Percentiles rank a stretch among this genome's conserved stretches.
Evolutionary conservation across 2,797 vertebrate genomes (phyloP).

Genomic region (Dryobates pubescens): DNA sequence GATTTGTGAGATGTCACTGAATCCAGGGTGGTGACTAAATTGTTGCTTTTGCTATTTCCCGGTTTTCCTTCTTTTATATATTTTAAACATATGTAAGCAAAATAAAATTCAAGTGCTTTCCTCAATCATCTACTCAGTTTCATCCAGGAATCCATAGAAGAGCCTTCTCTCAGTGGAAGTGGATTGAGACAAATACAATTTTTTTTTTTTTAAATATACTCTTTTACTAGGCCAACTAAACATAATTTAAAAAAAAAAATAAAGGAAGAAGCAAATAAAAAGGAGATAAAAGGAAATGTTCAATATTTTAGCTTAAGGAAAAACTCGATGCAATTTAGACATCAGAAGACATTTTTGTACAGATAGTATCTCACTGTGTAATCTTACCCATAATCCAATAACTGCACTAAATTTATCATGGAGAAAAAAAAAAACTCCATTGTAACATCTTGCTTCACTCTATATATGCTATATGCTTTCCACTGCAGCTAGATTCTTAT

Average conservation of each 20-base stretch:
- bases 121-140: no score
- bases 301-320: background rate
- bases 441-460: background rate
- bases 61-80: no score
- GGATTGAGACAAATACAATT: background rate
- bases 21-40: no score
- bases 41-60: no score
- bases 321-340: background rate
- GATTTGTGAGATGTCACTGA: no score
- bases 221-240: background rate
- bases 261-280: background rate
- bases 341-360: background rate
- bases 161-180: no score
- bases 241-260: no score
- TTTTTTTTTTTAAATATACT: accelerated
- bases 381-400: background rate
- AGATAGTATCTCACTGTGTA: background rate
- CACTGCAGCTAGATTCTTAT: background rate
- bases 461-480: background rate
- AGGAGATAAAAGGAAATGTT: background rate
- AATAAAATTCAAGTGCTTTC: no score
- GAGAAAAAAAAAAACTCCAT: background rate
- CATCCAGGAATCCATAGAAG: no score
- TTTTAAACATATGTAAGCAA: no score
- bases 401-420: background rate